phyloP scores from a whole-genome alignment of 2,797 vertebrate species.

The Chelon auratus region DNA sequence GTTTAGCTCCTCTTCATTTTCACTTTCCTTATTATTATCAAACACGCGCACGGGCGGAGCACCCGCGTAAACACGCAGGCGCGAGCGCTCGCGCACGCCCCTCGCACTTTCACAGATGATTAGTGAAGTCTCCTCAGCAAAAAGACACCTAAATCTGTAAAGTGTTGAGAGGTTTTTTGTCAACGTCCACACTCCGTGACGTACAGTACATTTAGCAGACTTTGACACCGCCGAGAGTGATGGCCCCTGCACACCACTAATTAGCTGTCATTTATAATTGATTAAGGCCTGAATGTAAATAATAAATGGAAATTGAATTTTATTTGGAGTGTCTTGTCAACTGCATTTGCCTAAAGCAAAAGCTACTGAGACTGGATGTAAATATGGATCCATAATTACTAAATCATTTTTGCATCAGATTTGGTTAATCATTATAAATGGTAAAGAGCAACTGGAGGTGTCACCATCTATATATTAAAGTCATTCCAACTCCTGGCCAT shows the following conservation, averaged over 20 bases:
- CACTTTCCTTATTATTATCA: slow-evolving; percentile 78
- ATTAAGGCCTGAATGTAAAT: slow-evolving; percentile 80
- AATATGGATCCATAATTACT: slow-evolving; percentile 61
- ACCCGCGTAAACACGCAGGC: not conserved
- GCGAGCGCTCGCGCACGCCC: not conserved
- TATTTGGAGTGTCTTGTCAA: slow-evolving; percentile 70
- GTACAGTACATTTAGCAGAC: slow-evolving; percentile 56
- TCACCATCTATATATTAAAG: slow-evolving; percentile 5
- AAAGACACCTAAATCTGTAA: slow-evolving; percentile 72
- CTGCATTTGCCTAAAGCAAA: slow-evolving; percentile 47
- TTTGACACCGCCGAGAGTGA: slow-evolving; percentile 68
- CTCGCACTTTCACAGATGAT: slow-evolving; percentile 73
- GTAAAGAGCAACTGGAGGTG: slow-evolving; percentile 40
- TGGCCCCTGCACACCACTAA: slow-evolving; percentile 71
- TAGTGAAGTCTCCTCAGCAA: slow-evolving; percentile 71
- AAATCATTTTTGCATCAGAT: slow-evolving; percentile 56
- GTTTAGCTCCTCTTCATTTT: slow-evolving; percentile 84
- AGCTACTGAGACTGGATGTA: slow-evolving; percentile 46
- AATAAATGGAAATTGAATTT: slow-evolving; percentile 77
- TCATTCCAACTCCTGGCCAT: slow-evolving; percentile 19
- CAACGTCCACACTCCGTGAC: slow-evolving; percentile 66
- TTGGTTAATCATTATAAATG: slow-evolving; percentile 46
- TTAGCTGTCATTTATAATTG: slow-evolving; percentile 83
- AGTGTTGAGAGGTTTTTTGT: slow-evolving; percentile 69
- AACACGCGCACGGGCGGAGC: slow-evolving; percentile 21